These are phyloP conservation scores for Saccostrea glomerata DNA, from an alignment of 1,140 invertebrate genomes.

Conservation along the genomic window DNA sequence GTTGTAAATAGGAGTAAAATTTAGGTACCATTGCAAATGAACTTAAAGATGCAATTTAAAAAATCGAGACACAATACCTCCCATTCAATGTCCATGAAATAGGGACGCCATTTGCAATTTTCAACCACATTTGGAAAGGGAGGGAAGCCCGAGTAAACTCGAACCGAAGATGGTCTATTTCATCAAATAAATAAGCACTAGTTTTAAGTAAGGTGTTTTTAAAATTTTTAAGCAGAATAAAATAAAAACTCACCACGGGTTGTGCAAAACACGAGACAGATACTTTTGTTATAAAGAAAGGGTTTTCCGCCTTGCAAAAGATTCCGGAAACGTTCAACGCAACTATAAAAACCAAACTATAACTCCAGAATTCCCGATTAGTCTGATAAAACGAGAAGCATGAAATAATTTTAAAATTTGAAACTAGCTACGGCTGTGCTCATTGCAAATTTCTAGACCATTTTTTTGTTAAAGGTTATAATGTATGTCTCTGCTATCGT, in stretches of 20 bases:
- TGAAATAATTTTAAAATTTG: too few relatives aligned
- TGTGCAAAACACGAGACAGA: neutral
- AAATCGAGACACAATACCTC: neutral
- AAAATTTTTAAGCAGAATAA: neutral
- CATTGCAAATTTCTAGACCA: too few relatives aligned
- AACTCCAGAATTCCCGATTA: neutral
- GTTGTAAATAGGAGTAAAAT: neutral
- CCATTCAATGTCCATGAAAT: neutral
- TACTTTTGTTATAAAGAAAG: neutral
- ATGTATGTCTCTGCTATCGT: too few relatives aligned
- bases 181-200: neutral
- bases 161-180: neutral
- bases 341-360: neutral
- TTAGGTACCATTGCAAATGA: neutral
- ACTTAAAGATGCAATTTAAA: neutral
- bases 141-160: constrained; percentile 36
- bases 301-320: neutral
- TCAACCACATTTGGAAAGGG: constrained; percentile 10
- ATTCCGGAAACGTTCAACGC: constrained; percentile 4
- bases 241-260: neutral
- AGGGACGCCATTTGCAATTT: constrained; percentile 28
- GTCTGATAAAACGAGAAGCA: too few relatives aligned
- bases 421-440: too few relatives aligned
- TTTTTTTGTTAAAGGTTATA: too few relatives aligned
- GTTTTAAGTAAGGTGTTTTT: neutral